Evolutionary conservation across 2,113 vertebrate species (phyloP), one percentile per base, ranked within the genome.

Genomic region (Phaethon lepturus): DNA sequence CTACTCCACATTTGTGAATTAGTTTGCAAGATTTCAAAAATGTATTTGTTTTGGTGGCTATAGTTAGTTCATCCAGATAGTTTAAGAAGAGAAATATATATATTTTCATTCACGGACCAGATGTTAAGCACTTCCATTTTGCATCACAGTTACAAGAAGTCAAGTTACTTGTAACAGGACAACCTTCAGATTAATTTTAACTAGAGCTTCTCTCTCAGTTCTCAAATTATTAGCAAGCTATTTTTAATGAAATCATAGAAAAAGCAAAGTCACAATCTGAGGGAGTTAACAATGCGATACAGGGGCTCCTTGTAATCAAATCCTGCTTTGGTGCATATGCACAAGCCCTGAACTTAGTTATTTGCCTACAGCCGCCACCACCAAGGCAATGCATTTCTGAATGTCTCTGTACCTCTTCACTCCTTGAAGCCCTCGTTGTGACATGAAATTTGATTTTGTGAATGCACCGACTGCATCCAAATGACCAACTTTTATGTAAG

Each of bases 1-100:
- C 58, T 90, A 92, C 73, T 94, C 82, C 93, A 97, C 95, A 94
- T 97, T 92, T 94, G 97, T 97, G 97, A 98, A 91, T 91, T 96
- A 88, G 86, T 97, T 95, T 90, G 95, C 95, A 90, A 96, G 84
- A 69, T 93, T 95, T 97, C 97, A 98, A 98, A 98, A 98, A 98
- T 98, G 94, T 79, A 19, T 90, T 97, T 96, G 91, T 92, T 97
- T 97, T 97, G 97, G 97, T 97, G 97, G 97, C 94, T 94, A 7
- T 71, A 25, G 38, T 73, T 75, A 44, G 26, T 91, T 84, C 40
- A 40, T 82, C 53, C 40, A 47, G 20, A 18, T 26, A n/a, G 35
- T 28, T 67, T 24, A 86, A 89, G 64, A 33, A 86, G 15, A 88
- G 33, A n/a, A 33, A 38, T 60, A 12, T 1, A 0, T n/a, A 1